Conservation (phyloP, 2,797 vertebrate genomes). For the Tapera naevia region DNA sequence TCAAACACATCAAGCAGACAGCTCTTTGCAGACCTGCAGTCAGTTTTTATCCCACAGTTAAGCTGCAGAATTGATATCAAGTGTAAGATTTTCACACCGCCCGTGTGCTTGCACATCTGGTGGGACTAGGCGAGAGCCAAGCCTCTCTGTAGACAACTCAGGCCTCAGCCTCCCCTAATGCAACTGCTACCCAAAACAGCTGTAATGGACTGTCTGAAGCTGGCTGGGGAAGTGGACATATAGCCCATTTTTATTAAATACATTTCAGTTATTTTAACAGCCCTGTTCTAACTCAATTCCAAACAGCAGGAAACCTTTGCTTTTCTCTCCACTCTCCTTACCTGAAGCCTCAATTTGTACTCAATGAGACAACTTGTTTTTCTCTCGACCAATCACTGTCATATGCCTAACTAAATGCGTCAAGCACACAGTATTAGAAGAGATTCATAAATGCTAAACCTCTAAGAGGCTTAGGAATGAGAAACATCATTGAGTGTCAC, state of each 20-base stretch:
- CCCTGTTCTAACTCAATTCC: background rate
- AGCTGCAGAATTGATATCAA: background rate
- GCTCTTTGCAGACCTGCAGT: background rate
- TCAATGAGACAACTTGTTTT: constrained; percentile 15
- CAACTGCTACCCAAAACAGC: background rate
- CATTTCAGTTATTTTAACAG: background rate
- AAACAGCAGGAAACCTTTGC: constrained; percentile 7
- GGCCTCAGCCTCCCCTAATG: background rate
- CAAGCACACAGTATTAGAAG: constrained; percentile 28
- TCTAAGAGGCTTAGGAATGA: constrained; percentile 57
- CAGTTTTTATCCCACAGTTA: background rate
- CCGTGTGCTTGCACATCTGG: rapidly evolving
- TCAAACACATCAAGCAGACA: background rate
- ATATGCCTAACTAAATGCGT: constrained; percentile 41
- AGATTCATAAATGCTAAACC: constrained; percentile 59
- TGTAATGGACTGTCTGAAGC: background rate
- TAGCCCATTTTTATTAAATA: background rate
- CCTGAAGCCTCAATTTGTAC: constrained; percentile 3
- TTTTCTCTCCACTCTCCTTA: background rate
- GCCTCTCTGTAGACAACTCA: background rate
- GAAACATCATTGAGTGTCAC: constrained; percentile 45
- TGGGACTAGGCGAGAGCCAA: background rate
- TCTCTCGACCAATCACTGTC: constrained; percentile 37
- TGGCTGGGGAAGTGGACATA: background rate
- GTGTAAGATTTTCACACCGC: background rate